Percentiles rank a stretch among this genome's conserved stretches.
Evolutionary conservation across 2,797 vertebrate species (phyloP).

Genomic region (Salmo trutta): DNA sequence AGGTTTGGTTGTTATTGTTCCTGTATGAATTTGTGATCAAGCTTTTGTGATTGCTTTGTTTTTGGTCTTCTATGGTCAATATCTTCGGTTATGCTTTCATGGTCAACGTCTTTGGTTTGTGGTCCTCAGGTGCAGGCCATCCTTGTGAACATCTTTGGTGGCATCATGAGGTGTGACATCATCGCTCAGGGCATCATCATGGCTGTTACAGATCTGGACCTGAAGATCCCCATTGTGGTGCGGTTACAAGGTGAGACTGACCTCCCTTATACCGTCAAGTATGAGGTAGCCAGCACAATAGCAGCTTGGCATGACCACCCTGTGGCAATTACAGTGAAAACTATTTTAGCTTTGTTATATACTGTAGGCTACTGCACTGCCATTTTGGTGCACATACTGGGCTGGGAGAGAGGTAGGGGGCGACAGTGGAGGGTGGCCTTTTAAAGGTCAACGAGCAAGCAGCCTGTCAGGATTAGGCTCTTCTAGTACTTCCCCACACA

Average conservation of each 20-base stretch:
- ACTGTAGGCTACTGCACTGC: background rate
- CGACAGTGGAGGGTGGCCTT: background rate
- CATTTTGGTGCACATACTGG: background rate
- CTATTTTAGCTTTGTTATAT: background rate
- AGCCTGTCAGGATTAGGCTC: background rate
- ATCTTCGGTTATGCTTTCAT: background rate
- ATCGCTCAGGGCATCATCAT: constrained; percentile 97
- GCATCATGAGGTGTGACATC: constrained; percentile 97
- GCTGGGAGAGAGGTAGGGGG: background rate
- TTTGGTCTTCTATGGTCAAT: background rate
- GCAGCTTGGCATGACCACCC: background rate
- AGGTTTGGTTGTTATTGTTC: too few species aligned
- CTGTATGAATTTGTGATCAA: too few species aligned
- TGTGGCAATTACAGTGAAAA: background rate
- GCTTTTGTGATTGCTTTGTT: too few species aligned
- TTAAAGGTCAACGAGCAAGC: background rate
- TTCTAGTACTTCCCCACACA: background rate
- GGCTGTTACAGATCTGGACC: constrained; percentile 91
- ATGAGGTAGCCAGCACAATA: background rate
- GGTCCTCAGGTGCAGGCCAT: constrained; percentile 88
- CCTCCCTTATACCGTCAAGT: too few species aligned
- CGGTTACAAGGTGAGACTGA: constrained; percentile 90
- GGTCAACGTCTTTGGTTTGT: background rate
- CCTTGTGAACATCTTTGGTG: constrained; percentile 98
- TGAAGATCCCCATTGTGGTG: constrained; percentile 96